Base-by-base conservation (phyloP, 1,140 invertebrate genomes). In the Nixonia krombeini region DNA sequence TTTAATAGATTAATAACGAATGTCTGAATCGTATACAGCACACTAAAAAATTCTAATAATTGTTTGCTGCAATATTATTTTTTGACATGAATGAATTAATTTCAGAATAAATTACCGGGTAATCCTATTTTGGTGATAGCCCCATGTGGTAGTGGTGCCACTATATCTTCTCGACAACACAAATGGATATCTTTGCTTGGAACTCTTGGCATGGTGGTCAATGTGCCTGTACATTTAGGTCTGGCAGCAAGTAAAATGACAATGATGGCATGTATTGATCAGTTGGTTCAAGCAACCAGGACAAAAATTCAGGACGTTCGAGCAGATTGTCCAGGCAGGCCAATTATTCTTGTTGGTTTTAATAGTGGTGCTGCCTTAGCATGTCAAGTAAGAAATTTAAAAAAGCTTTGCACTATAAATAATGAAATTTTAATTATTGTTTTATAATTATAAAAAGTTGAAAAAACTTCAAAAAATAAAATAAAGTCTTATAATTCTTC, bases 331-430 rank as follows among this genome's bases (percentile, higher is more conserved):
- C 87, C 90, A 2, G 89, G 88, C n/a, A 87, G 90, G 67, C 90
- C 92, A 13, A 89, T 96, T 25, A 89, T 95, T 42, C 80, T 95
- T 0, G 79, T 94, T 46, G 94, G 94, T 8, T 92, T 93, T 76
- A 91, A 92, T 72, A 87, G 89, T 37, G 93, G 92, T 7, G 88
- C 92, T 28, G 85, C 92, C 0, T 80, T 95, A 21, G 93, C 93
- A 12, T 85, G 89, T 55, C 90, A 92, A 82, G 86, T 87, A 78
- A 40, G 17, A 38, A n/a, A 8, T 40, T 37, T 51, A 26, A 23
- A 26, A 45, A 26, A n/a, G n/a, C n/a, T 44, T 40, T 50, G 17
- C 12, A 52, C 47, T 37, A n/a, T 53, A n/a, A n/a, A n/a, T n/a
- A n/a, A n/a, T n/a, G n/a, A n/a, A n/a, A n/a, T 13, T 9, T 5